Conservation (phyloP, 1,140 invertebrate species). For the Pogonognathellus flavescens region DNA sequence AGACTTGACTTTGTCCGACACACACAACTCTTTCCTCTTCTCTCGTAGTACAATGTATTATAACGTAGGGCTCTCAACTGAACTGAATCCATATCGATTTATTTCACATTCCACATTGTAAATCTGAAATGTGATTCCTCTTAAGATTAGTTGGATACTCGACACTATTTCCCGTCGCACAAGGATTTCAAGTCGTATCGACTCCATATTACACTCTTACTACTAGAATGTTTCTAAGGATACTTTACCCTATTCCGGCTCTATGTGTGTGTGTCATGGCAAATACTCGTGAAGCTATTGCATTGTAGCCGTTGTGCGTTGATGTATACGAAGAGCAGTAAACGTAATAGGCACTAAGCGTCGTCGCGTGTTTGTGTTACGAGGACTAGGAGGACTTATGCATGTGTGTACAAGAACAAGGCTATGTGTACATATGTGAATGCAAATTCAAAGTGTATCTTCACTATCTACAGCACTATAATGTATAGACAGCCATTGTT, state of each 20-base stretch:
- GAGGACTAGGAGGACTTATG: not conserved
- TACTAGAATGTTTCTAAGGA: not conserved
- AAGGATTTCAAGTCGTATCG: not conserved
- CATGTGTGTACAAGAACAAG: not conserved
- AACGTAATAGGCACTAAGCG: not conserved
- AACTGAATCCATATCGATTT: slow-evolving; percentile 42
- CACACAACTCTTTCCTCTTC: slow-evolving; percentile 1
- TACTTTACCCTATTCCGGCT: too few species aligned
- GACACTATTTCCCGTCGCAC: not conserved
- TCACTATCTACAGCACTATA: not conserved
- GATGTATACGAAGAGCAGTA: not conserved
- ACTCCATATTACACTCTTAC: not conserved
- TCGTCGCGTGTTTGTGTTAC: not conserved
- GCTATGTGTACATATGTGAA: slow-evolving; percentile 15
- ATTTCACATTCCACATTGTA: slow-evolving; percentile 43
- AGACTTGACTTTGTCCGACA: slow-evolving; percentile 22
- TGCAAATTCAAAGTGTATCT: slow-evolving; percentile 3
- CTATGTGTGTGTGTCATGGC: too few species aligned
- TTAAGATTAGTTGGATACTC: slow-evolving; percentile 30
- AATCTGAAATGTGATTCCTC: slow-evolving; percentile 47
- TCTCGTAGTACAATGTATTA: not conserved
- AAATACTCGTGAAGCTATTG: not conserved
- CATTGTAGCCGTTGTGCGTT: not conserved
- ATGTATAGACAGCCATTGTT: not conserved
- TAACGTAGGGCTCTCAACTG: not conserved